A percentile compares a stretch with the other conserved stretches of the same genome.
These are phyloP conservation scores for Mormyrus iriodes DNA, from an alignment of 2,113 vertebrate genomes.

Conservation along the genomic window DNA sequence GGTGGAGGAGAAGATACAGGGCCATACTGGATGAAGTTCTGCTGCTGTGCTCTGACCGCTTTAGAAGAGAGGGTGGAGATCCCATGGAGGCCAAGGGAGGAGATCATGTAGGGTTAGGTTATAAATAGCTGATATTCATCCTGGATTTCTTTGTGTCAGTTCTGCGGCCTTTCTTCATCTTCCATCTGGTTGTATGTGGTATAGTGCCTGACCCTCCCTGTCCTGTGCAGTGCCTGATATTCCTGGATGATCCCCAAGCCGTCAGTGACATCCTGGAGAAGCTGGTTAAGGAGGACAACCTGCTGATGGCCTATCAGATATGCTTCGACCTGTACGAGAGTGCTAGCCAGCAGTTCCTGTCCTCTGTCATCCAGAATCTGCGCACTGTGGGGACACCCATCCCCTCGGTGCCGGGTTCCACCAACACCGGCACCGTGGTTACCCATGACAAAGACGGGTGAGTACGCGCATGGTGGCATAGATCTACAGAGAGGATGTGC, in stretches of 20 bases:
- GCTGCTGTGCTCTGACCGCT: neutral
- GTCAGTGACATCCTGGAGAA: constrained; percentile 98
- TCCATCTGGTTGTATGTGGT: neutral
- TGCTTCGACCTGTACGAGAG: constrained; percentile 98
- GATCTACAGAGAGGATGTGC: neutral
- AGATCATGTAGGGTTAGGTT: neutral
- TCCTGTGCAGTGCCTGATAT: constrained; percentile 83
- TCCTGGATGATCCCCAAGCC: constrained; percentile 95
- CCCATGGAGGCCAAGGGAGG: neutral
- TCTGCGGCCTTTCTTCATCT: neutral
- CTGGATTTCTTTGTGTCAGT: neutral
- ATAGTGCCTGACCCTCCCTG: neutral
- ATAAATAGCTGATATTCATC: neutral
- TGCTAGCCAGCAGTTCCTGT: constrained; percentile 96
- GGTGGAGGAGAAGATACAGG: neutral
- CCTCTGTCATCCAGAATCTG: constrained; percentile 94
- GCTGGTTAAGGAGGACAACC: constrained; percentile 94
- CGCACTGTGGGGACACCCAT: constrained; percentile 88
- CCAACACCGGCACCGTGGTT: constrained; percentile 88
- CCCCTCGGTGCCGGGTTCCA: constrained; percentile 89
- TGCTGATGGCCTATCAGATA: constrained; percentile 98
- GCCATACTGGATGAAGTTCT: neutral
- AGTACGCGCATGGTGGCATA: neutral
- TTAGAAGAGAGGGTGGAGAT: neutral
- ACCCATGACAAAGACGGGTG: constrained; percentile 84